Base-by-base conservation (phyloP, 1,140 invertebrate genomes). In the Eurosta solidaginis region DNA sequence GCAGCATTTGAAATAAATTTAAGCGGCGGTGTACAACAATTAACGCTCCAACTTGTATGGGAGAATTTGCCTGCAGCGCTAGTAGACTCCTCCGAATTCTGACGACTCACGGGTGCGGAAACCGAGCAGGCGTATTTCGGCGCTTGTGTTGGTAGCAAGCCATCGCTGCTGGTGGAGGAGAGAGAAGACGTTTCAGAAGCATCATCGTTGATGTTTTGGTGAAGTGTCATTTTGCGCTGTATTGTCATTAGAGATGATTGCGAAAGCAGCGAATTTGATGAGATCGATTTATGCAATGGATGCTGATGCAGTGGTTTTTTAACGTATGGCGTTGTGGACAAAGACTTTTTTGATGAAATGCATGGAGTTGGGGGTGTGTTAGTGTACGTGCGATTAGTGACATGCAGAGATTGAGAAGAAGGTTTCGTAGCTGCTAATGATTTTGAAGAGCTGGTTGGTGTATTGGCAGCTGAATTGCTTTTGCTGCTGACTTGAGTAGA, bases 281-380 rank as follows among this genome's bases (percentile, higher is more conserved):
- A 87, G 59, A 87, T 85, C 76, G 85, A 87, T 82, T 87, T 87
- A 50, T 87, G 82, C 81, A 87, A 80, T 63, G 80, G 74, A 81
- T 86, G 83, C 22, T 68, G 59, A 22, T 40, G 12, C 14, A 68
- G 29, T 73, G 77, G 40, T 49, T 80, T 80, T 14, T 74, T 77
- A 25, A 22, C 36, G 29, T 54, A 77, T 59, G 75, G 77, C 6
- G 73, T 78, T 40, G 75, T 52, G 22, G 78, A 68, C 29, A 52
- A 33, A 33, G 74, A 42, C 77, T 85, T 85, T 81, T 81, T 77
- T 33, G 78, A 78, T 29, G 78, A 79, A 12, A 73, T 27, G n/a
- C 33, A 45, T 29, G 68, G 12, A 45, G 73, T 54, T 10, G 63
- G 22, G 7, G 45, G 12, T 50, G 77, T 78, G 42, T 47, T 68